Evolutionary conservation across 2,797 vertebrate genomes (phyloP), one percentile per base, ranked within the genome.

Genomic region (Sebastes cheni): DNA sequence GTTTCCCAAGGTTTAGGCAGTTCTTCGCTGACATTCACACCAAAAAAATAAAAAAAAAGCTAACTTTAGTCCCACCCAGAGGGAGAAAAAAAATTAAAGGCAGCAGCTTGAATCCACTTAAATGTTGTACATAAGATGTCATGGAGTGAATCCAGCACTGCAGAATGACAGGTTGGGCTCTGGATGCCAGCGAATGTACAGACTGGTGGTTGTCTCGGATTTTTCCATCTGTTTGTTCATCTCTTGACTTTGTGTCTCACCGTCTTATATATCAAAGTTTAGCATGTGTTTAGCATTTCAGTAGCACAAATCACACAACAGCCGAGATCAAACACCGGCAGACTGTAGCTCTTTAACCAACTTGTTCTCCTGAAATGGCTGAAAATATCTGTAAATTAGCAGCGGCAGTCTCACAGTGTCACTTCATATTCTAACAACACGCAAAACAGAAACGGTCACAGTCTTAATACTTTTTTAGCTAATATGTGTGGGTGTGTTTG

Each of bases 41-140:
- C 55, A 67, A 67, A 58, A 77, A 69, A 42, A 42, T 3, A 6
- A 42, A 42, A 39, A 39, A 39, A 75, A 50, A 22, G 67, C 68
- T 66, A 72, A 78, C 55, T 84, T 81, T 25, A 46, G 64, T 79
- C 60, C 54, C 54, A 59, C 58, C 69, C 60, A 64, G 42, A 58
- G 52, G 64, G 58, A 8, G n/a, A 13, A 36, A 39, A 58, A 55
- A 58, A 71, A 71, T 34, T 5, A 70, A 54, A 82, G 46, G 20
- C 77, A 81, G 39, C 61, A 77, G 81, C 75, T 83, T 80, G 70
- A 81, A 86, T 85, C 56, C 56, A 81, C 66, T 82, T 80, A 74
- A 80, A 67, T 67, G 46, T 46, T 68, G 62, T 69, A 67, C 77
- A 75, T 70, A 72, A 60, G 55, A 81, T 74, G 73, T 80, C 72